A percentile compares a stretch with the other conserved stretches of the same genome.
Evolutionary conservation across 1,140 invertebrate genomes (phyloP).

Genomic region (Rhizoglyphus robini): DNA sequence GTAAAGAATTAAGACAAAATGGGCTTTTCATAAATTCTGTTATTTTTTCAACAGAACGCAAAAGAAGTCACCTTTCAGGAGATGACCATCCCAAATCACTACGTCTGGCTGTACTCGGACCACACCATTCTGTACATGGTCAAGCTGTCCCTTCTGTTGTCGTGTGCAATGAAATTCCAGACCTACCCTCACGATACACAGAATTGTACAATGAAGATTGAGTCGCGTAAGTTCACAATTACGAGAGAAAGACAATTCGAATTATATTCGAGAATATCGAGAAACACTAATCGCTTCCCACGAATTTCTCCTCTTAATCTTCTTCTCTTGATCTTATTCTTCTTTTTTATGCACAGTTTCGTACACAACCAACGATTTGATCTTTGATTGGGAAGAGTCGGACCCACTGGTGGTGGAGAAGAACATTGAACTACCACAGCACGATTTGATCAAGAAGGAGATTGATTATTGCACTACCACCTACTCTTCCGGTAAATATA

Average conservation of each 20-base stretch:
- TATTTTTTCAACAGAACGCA: slow-evolving; percentile 48
- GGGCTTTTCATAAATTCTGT: neutral
- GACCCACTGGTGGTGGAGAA: slow-evolving; percentile 33
- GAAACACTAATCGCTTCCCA: no score
- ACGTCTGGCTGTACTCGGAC: slow-evolving; percentile 28
- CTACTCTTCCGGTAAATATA: slow-evolving; percentile 33
- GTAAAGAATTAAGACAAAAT: neutral
- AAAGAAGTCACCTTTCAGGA: slow-evolving; percentile 75
- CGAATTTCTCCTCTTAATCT: slow-evolving; percentile 6
- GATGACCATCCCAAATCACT: slow-evolving; percentile 82
- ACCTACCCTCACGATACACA: slow-evolving; percentile 55
- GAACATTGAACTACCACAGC: slow-evolving; percentile 34
- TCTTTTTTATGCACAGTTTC: slow-evolving; percentile 29
- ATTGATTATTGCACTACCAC: slow-evolving; percentile 34
- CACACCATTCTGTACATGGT: slow-evolving; percentile 29
- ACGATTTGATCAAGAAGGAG: slow-evolving; percentile 30
- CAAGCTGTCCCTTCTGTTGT: slow-evolving; percentile 59
- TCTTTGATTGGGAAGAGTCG: slow-evolving; percentile 34
- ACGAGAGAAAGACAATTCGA: neutral
- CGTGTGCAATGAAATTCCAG: slow-evolving; percentile 84
- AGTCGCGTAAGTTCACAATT: slow-evolving; percentile 30
- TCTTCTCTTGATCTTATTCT: neutral
- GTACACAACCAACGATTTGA: slow-evolving; percentile 35
- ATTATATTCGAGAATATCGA: no score
- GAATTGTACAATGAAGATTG: slow-evolving; percentile 32